Conservation (phyloP, 1,140 invertebrate genomes). For the Probaryconus sp. region DNA sequence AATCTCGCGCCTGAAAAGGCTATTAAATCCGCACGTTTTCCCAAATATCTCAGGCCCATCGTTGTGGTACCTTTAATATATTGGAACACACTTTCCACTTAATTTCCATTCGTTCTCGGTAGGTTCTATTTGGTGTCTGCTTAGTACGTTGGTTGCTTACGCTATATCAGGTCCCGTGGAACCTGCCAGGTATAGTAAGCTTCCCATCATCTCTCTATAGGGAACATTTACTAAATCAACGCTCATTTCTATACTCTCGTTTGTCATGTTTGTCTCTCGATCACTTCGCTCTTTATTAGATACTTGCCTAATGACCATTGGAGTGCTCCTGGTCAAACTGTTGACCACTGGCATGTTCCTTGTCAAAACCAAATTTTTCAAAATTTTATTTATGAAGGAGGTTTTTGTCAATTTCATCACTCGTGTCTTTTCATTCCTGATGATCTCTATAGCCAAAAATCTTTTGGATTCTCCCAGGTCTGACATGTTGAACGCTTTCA, state of each 20-base stretch:
- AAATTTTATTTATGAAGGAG: constrained; percentile 2
- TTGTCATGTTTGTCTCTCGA: constrained; percentile 18
- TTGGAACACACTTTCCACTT: constrained; percentile 30
- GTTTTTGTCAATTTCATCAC: constrained; percentile 3
- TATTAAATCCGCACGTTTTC: constrained; percentile 7
- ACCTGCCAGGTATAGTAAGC: constrained; percentile 12
- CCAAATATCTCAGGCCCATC: constrained; percentile 1
- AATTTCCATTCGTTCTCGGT: constrained; percentile 29
- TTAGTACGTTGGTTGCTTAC: constrained; percentile 18
- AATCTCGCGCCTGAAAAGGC: constrained; percentile 38
- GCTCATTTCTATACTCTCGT: neutral
- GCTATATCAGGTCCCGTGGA: constrained; percentile 19
- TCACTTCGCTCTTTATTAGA: constrained; percentile 22
- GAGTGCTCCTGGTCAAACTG: too few relatives aligned
- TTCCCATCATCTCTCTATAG: constrained; percentile 55
- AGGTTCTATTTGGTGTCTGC: constrained; percentile 26
- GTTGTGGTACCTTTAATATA: constrained; percentile 59
- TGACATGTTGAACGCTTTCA: constrained; percentile 34
- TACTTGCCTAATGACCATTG: constrained; percentile 47
- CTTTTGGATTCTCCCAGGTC: constrained; percentile 35
- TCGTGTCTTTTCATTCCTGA: neutral
- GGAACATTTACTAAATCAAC: constrained; percentile 27
- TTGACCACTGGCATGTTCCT: constrained; percentile 36
- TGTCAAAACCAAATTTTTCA: constrained; percentile 28
- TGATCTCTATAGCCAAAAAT: constrained; percentile 26